These are phyloP conservation scores for Salvelinus alpinus DNA, from an alignment of 2,113 vertebrate species.

Conservation along the genomic window DNA sequence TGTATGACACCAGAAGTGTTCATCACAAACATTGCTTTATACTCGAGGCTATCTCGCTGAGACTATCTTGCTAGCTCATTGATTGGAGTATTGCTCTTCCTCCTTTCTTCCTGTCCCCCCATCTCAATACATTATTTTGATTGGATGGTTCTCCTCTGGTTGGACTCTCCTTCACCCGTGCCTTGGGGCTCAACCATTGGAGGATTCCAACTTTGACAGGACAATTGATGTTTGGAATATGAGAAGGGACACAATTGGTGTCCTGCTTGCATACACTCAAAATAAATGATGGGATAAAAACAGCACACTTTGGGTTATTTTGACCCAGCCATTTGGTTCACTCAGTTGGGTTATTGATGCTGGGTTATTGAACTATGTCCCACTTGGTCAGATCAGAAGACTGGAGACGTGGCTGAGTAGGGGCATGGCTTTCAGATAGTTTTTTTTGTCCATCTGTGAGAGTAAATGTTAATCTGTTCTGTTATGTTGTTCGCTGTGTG, in stretches of 20 bases:
- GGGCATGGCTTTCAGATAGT: too few relatives aligned
- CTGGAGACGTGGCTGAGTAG: too few relatives aligned
- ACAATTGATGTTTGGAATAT: slow-evolving; percentile 55
- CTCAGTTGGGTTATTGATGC: too few relatives aligned
- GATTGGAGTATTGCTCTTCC: neutral
- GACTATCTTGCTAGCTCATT: slow-evolving; percentile 17
- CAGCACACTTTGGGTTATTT: too few relatives aligned
- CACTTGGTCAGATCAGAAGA: too few relatives aligned
- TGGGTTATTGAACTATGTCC: too few relatives aligned
- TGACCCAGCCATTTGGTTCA: too few relatives aligned
- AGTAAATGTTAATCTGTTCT: too few relatives aligned
- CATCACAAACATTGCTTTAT: slow-evolving; percentile 35
- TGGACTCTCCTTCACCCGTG: slow-evolving; percentile 47
- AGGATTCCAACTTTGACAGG: slow-evolving; percentile 36
- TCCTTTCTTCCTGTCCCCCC: neutral
- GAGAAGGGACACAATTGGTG: neutral
- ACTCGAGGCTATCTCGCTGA: slow-evolving; percentile 43
- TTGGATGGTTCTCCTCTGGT: slow-evolving; percentile 48
- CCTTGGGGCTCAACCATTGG: slow-evolving; percentile 56
- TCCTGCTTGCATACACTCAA: too few relatives aligned
- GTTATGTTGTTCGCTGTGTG: too few relatives aligned
- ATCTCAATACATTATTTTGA: slow-evolving; percentile 32
- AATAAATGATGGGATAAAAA: too few relatives aligned
- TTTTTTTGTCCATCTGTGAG: too few relatives aligned
- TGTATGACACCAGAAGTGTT: slow-evolving; percentile 44